A percentile compares a stretch with the other conserved stretches of the same genome.
These are phyloP conservation scores for Butorides virescens DNA, from an alignment of 2,113 vertebrate genomes.

Conservation along the genomic window DNA sequence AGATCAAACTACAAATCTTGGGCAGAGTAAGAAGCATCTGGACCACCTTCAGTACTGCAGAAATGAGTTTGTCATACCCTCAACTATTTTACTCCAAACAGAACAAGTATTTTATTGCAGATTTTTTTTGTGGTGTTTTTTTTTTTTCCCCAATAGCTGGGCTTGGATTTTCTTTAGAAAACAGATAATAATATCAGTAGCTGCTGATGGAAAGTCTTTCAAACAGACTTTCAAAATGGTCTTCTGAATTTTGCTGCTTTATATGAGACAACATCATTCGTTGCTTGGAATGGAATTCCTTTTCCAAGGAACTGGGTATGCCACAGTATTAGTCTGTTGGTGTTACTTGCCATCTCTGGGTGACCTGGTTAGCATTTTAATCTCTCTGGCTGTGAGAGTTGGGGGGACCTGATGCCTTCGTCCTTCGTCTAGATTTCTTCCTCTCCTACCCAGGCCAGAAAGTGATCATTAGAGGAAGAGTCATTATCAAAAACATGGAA, in stretches of 20 bases:
- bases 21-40: neutral
- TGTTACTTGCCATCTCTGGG: neutral
- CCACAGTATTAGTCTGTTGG: neutral
- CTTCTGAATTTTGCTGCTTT: neutral
- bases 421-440: neutral
- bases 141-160: neutral
- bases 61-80: neutral
- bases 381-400: neutral
- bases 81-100: neutral
- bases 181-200: neutral
- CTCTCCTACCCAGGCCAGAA: neutral
- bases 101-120: neutral
- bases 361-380: neutral
- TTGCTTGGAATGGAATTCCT: neutral
- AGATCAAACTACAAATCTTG: neutral
- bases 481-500: neutral
- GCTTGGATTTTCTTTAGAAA: neutral
- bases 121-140: neutral
- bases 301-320: neutral
- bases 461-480: neutral
- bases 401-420: neutral
- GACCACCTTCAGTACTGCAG: neutral
- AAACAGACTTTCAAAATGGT: neutral
- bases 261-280: neutral
- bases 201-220: neutral